phyloP scores from a whole-genome alignment of 2,113 vertebrate genomes.

The Carassius gibelio region DNA sequence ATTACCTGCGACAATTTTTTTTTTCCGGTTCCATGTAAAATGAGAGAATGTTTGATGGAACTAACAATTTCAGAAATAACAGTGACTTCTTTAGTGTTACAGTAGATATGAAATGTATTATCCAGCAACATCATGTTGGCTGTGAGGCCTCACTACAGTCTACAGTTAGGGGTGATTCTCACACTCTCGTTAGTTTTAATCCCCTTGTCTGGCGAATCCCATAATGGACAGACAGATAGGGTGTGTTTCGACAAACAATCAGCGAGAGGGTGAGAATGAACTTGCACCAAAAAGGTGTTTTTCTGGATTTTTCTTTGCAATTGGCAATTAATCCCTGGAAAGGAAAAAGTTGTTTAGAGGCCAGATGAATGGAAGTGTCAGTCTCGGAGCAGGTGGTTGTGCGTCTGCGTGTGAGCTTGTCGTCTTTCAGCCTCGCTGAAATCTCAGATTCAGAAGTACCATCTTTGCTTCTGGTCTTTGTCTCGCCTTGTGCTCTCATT shows the following conservation, averaged over 20 bases:
- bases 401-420: slow-evolving; percentile 6
- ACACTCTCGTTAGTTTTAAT: neutral
- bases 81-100: neutral
- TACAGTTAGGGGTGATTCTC: neutral
- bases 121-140: neutral
- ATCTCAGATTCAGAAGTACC: slow-evolving; percentile 47
- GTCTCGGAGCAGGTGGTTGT: slow-evolving; percentile 49
- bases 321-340: slow-evolving; percentile 53
- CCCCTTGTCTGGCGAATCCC: slow-evolving; percentile 3
- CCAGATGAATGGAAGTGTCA: slow-evolving; percentile 54
- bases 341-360: slow-evolving; percentile 49
- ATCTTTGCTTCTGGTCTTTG: slow-evolving; percentile 52
- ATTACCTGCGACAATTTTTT: neutral
- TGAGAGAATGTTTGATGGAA: neutral
- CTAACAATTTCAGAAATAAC: neutral
- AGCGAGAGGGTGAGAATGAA: slow-evolving; percentile 48
- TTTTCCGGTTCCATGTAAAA: neutral
- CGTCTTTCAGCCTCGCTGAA: slow-evolving; percentile 38
- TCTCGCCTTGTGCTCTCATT: slow-evolving; percentile 23
- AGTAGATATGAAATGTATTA: neutral
- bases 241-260: slow-evolving; percentile 45
- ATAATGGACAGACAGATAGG: slow-evolving; percentile 31
- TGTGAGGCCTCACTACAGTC: neutral
- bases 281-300: slow-evolving; percentile 29
- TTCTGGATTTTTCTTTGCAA: slow-evolving; percentile 50